Evolutionary conservation across 2,113 vertebrate species (phyloP).

Genomic region (Mionectes macconnelli): DNA sequence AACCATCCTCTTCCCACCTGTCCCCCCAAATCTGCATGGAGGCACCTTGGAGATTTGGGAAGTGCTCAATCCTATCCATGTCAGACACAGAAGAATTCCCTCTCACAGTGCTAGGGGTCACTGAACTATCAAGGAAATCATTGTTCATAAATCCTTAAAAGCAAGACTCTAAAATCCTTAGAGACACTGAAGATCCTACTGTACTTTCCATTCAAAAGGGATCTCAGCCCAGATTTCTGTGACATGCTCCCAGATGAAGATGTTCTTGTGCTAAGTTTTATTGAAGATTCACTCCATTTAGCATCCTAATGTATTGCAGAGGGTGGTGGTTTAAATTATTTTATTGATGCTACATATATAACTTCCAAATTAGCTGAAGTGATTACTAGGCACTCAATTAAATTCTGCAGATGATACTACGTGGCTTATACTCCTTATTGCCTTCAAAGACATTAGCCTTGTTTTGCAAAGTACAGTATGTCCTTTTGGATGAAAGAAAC

Average conservation of each 20-base stretch:
- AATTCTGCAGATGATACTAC: background rate
- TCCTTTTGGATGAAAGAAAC: background rate
- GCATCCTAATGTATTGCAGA: constrained; percentile 10
- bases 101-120: background rate
- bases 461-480: constrained; percentile 4
- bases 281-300: background rate
- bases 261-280: background rate
- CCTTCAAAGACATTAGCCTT: background rate
- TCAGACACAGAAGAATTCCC: rapidly evolving
- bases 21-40: background rate
- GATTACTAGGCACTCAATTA: background rate
- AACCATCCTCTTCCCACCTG: background rate
- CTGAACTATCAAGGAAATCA: background rate
- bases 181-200: background rate
- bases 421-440: background rate
- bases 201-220: background rate
- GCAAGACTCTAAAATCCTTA: background rate
- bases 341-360: background rate
- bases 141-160: background rate
- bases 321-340: background rate
- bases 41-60: background rate
- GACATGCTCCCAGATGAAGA: background rate
- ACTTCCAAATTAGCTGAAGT: background rate
- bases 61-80: background rate
- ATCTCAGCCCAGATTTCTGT: background rate